Conservation (phyloP, 1,140 invertebrate genomes). For the Drosophila ambigua region DNA sequence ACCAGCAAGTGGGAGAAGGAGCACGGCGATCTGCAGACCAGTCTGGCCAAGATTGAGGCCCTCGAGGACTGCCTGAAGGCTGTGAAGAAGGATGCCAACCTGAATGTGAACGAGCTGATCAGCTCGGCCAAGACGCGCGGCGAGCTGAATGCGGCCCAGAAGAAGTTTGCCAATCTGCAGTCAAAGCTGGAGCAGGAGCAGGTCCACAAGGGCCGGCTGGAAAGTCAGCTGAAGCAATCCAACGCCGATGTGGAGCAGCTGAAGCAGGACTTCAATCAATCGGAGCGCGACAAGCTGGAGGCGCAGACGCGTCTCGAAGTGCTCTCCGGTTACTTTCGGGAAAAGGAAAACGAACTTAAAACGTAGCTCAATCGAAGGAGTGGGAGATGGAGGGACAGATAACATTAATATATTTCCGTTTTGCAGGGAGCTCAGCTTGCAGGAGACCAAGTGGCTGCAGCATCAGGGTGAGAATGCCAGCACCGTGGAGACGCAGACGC, state of each 20-base stretch:
- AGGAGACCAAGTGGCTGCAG: constrained; percentile 92
- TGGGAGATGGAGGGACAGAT: constrained; percentile 28
- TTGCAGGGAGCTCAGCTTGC: constrained; percentile 89
- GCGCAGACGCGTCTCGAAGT: constrained; percentile 93
- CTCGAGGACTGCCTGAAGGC: constrained; percentile 84
- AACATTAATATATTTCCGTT: constrained; percentile 19
- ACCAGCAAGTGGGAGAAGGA: constrained; percentile 63
- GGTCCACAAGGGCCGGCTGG: constrained; percentile 59
- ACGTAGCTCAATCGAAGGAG: constrained; percentile 85
- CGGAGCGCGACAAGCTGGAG: constrained; percentile 91
- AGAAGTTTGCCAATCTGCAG: constrained; percentile 80
- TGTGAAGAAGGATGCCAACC: constrained; percentile 83
- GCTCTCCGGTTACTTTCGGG: constrained; percentile 93
- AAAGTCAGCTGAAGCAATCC: constrained; percentile 66
- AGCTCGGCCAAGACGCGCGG: constrained; percentile 84
- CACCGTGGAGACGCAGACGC: constrained; percentile 90
- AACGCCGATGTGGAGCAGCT: constrained; percentile 84
- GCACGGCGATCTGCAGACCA: constrained; percentile 71
- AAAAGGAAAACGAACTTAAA: constrained; percentile 93
- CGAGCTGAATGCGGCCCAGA: constrained; percentile 84
- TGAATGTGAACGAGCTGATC: constrained; percentile 83
- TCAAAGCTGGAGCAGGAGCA: constrained; percentile 84
- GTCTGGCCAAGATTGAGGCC: constrained; percentile 76
- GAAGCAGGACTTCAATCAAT: constrained; percentile 88
- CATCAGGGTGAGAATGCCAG: constrained; percentile 92